Conservation (phyloP, 35 echinoderm and acorn worm genomes). For the Ptychodera flava region DNA sequence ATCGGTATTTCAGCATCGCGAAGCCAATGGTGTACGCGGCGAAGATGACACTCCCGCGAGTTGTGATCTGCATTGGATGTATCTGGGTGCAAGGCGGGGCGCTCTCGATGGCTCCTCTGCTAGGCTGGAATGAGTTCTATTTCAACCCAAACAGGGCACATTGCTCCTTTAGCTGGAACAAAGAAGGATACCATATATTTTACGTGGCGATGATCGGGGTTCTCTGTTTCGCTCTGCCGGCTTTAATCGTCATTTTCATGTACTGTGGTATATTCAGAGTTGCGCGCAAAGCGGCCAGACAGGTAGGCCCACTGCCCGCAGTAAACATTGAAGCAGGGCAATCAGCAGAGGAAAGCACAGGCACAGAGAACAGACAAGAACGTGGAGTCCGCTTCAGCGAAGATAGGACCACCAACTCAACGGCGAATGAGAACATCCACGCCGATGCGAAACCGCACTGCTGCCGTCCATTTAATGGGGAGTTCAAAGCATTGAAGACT, state of each 20-base stretch:
- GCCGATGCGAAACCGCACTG: too few species aligned
- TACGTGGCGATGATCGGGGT: conserved; percentile 46
- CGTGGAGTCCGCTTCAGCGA: background rate
- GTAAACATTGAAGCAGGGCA: conserved; percentile 31
- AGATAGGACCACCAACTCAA: too few species aligned
- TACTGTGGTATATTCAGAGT: conserved; percentile 70
- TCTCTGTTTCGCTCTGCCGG: conserved; percentile 70
- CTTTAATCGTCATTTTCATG: conserved; percentile 42
- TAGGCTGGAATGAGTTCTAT: conserved; percentile 54
- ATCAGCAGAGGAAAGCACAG: too few species aligned
- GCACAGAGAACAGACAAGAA: conserved; percentile 2
- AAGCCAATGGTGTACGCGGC: conserved; percentile 63
- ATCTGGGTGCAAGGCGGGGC: conserved; percentile 65
- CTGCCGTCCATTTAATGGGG: too few species aligned
- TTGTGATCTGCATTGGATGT: conserved; percentile 25
- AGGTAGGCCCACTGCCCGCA: conserved; percentile 34
- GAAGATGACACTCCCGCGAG: conserved; percentile 35
- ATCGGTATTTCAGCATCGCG: conserved; percentile 72
- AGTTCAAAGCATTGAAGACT: conserved; percentile 67
- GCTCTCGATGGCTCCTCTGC: conserved; percentile 41
- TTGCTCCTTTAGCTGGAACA: conserved; percentile 73
- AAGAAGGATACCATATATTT: conserved; percentile 26
- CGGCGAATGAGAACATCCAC: too few species aligned
- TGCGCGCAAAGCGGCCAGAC: conserved; percentile 67
- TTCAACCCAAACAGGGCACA: conserved; percentile 63